Conservation (phyloP, 2,797 vertebrate genomes). For the Takifugu rubripes region DNA sequence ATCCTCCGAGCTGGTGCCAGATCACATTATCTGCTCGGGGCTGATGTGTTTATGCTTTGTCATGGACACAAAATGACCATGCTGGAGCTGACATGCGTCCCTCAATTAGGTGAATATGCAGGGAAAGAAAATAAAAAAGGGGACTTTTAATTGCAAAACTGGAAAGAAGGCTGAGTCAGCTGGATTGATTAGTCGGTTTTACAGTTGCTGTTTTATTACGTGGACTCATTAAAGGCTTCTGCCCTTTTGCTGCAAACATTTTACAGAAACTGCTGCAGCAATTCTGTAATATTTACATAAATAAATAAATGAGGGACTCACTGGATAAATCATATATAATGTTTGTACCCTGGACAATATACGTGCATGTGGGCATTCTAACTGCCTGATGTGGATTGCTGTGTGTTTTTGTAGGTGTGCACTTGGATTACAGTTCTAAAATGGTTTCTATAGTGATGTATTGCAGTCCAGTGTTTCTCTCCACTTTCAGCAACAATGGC, state of each 20-base stretch:
- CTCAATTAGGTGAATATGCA: conserved; percentile 19
- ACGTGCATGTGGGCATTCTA: no score
- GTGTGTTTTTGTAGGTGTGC: no score
- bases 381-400: no score
- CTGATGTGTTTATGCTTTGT: conserved; percentile 55
- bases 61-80: conserved; percentile 44
- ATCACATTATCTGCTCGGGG: conserved; percentile 53
- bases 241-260: neutral
- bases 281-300: no score
- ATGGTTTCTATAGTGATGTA: no score
- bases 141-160: neutral
- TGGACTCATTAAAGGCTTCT: no score
- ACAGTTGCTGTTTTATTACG: neutral
- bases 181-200: conserved; percentile 6
- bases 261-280: neutral
- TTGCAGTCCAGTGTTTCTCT: no score
- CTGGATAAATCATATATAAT: no score
- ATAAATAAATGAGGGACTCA: no score
- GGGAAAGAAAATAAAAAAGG: conserved; percentile 2
- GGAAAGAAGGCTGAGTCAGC: conserved; percentile 7
- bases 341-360: no score
- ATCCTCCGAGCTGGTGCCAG: conserved; percentile 45
- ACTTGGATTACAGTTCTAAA: no score
- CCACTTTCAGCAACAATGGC: no score
- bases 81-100: conserved; percentile 13